Percentiles rank a stretch among this genome's conserved stretches.
Evolutionary conservation across 2,888 invertebrate species (phyloP).

Genomic region (Chrysina gloriosa): DNA sequence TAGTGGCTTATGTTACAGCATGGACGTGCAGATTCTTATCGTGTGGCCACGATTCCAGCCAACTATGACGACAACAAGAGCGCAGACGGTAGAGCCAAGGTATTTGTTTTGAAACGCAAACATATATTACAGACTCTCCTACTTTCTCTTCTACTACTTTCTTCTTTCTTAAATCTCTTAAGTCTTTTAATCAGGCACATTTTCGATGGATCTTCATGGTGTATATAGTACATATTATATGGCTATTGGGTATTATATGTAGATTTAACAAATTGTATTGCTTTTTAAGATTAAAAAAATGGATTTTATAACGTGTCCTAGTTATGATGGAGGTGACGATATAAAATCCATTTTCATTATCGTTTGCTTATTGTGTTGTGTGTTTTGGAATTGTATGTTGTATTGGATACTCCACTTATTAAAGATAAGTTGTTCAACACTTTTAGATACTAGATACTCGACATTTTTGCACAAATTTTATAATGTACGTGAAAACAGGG

Average conservation of each 20-base stretch:
- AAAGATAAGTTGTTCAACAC: too few relatives aligned
- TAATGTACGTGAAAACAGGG: too few relatives aligned
- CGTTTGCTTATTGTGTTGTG: too few relatives aligned
- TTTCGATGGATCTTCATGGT: slow-evolving; percentile 34
- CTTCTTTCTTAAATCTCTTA: slow-evolving; percentile 40
- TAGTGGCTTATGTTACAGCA: slow-evolving; percentile 71
- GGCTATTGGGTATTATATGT: slow-evolving; percentile 18
- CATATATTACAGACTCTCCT: slow-evolving; percentile 34
- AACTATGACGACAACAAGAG: slow-evolving; percentile 96
- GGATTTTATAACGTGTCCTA: too few relatives aligned
- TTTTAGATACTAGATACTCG: too few relatives aligned
- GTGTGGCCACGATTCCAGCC: slow-evolving; percentile 94
- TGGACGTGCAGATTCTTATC: slow-evolving; percentile 96
- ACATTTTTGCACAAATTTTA: too few relatives aligned
- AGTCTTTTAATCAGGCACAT: slow-evolving; percentile 39
- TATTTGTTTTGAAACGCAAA: slow-evolving; percentile 61
- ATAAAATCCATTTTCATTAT: too few relatives aligned
- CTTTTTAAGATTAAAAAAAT: too few relatives aligned
- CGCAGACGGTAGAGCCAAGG: slow-evolving; percentile 93
- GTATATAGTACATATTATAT: slow-evolving; percentile 23
- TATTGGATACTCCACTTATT: too few relatives aligned
- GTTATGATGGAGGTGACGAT: too few relatives aligned
- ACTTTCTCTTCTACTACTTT: slow-evolving; percentile 25
- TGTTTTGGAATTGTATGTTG: too few relatives aligned
- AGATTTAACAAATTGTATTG: too few relatives aligned